A percentile compares a stretch with the other conserved stretches of the same genome.
Evolutionary conservation across 2,113 vertebrate species (phyloP).

Genomic region (Xyrauchen texanus): DNA sequence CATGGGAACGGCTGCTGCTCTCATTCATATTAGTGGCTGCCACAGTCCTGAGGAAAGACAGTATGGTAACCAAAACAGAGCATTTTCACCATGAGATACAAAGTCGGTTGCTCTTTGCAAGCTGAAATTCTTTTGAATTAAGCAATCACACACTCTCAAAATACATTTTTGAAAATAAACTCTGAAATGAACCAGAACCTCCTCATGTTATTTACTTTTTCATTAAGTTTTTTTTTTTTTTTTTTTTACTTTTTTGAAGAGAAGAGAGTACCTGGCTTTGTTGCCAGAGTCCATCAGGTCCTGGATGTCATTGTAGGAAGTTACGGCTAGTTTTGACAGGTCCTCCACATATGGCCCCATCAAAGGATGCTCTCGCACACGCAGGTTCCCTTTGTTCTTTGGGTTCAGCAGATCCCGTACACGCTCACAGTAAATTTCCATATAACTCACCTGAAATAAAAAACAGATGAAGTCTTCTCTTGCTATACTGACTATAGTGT

Average conservation of each 20-base stretch:
- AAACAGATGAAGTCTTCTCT: too few species aligned
- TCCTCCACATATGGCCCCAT: conserved; percentile 96
- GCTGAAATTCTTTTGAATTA: too few species aligned
- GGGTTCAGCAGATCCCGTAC: conserved; percentile 96
- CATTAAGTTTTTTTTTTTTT: too few species aligned
- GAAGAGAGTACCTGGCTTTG: conserved; percentile 84
- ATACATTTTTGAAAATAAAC: too few species aligned
- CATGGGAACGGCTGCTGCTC: conserved; percentile 96
- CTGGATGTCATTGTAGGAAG: conserved; percentile 95
- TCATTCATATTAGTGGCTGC: conserved; percentile 99
- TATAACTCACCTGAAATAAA: conserved; percentile 89
- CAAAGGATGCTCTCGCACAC: conserved; percentile 93
- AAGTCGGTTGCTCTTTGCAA: too few species aligned
- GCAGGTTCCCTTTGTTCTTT: conserved; percentile 96
- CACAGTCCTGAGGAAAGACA: conserved; percentile 80
- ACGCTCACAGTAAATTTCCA: conserved; percentile 98
- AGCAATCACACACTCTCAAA: too few species aligned
- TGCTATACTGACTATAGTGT: too few species aligned
- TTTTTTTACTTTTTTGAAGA: too few species aligned
- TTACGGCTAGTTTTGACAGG: conserved; percentile 95
- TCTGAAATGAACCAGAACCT: too few species aligned
- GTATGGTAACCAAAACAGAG: not conserved
- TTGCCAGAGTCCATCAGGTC: conserved; percentile 98
- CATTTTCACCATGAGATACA: too few species aligned
- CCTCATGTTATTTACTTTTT: too few species aligned